Percentiles rank a stretch among this genome's conserved stretches.
Conservation (phyloP, 2,797 vertebrate genomes). For the Bradypodion ventrale region DNA sequence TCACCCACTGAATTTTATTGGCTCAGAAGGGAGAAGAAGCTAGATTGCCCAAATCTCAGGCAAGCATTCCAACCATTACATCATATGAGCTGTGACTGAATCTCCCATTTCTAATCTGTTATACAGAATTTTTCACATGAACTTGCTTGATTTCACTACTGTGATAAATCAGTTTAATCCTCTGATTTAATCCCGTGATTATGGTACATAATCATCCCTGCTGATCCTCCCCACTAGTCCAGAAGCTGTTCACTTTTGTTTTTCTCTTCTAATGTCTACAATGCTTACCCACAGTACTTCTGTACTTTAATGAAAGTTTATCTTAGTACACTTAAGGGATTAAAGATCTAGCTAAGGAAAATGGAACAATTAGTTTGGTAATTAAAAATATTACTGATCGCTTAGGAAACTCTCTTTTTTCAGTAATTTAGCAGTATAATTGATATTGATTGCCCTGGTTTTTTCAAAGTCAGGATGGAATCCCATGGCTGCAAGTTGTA, state of each 20-base stretch:
- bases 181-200: background rate
- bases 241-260: background rate
- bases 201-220: background rate
- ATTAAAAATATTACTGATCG: slow-evolving; percentile 63
- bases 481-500: slow-evolving; percentile 12
- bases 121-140: background rate
- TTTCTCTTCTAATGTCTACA: slow-evolving; percentile 2
- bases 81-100: background rate
- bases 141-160: background rate
- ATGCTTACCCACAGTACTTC: background rate
- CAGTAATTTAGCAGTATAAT: slow-evolving; percentile 52
- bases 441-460: slow-evolving; percentile 49
- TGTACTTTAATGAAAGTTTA: slow-evolving; percentile 26
- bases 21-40: background rate
- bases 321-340: slow-evolving; percentile 34
- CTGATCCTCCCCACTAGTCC: background rate
- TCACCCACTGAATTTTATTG: background rate
- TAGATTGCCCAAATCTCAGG: background rate
- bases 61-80: background rate
- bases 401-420: slow-evolving; percentile 48
- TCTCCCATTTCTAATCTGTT: background rate
- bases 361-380: slow-evolving; percentile 53
- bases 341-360: slow-evolving; percentile 46
- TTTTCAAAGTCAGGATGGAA: slow-evolving; percentile 33
- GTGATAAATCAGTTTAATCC: slow-evolving; percentile 5